phyloP scores from a whole-genome alignment of 2,113 vertebrate genomes.

The Butastur rufipennis region DNA sequence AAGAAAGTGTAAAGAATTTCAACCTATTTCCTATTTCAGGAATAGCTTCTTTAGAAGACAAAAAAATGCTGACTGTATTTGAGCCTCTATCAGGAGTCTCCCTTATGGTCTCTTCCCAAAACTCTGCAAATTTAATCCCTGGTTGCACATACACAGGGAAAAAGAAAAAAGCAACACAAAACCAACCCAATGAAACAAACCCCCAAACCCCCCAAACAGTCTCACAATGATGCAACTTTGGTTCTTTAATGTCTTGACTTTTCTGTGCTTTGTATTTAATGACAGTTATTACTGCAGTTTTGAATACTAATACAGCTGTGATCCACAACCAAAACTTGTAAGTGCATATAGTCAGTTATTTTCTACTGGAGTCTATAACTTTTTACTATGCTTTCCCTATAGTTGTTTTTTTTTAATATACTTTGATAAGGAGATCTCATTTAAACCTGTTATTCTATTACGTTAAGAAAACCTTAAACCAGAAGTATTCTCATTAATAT shows the following conservation, averaged over 20 bases:
- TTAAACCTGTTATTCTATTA: neutral
- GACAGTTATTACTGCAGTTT: neutral
- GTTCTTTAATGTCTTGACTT: neutral
- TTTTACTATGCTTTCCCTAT: neutral
- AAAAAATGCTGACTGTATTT: neutral
- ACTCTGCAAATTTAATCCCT: neutral
- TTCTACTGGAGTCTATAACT: neutral
- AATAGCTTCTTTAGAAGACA: neutral
- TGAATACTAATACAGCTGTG: neutral
- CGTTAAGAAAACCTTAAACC: neutral
- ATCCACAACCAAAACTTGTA: neutral
- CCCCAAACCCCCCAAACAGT: neutral
- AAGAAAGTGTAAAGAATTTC: neutral
- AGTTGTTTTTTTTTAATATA: neutral
- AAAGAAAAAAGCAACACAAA: neutral
- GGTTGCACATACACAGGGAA: neutral
- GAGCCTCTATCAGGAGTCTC: neutral
- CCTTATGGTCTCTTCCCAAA: neutral
- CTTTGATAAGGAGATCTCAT: neutral
- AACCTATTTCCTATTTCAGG: neutral
- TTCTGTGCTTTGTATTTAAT: neutral
- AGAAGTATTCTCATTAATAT: neutral
- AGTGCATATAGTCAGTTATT: neutral
- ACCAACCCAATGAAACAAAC: neutral
- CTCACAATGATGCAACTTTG: neutral